Conservation (phyloP, 2,797 vertebrate genomes). For the Fringilla coelebs region DNA sequence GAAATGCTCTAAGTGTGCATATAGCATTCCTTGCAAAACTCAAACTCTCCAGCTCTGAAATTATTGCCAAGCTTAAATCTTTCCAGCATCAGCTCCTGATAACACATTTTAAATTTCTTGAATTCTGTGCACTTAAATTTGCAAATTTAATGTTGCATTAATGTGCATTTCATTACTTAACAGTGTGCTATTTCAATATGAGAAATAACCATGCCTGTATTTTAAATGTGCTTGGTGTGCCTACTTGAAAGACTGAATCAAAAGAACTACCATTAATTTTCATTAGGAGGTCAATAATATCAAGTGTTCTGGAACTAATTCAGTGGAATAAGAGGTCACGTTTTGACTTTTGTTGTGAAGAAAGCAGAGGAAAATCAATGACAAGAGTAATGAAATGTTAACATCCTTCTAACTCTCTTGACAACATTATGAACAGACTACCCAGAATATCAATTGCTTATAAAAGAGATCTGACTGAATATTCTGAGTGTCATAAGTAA, state of each 20-base stretch:
- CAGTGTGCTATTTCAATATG: background rate
- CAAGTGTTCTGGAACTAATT: constrained; percentile 66
- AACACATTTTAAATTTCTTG: background rate
- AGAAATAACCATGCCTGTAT: constrained; percentile 10
- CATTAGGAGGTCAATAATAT: constrained; percentile 60
- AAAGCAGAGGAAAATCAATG: constrained; percentile 65
- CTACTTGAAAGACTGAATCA: constrained; percentile 29
- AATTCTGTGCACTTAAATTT: background rate
- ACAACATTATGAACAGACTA: constrained; percentile 38
- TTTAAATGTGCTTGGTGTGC: constrained; percentile 2
- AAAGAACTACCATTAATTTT: constrained; percentile 65
- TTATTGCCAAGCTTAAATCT: background rate
- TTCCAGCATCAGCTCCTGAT: background rate
- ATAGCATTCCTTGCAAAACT: background rate
- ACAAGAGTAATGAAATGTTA: constrained; percentile 63
- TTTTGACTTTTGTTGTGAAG: constrained; percentile 65
- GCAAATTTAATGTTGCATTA: background rate
- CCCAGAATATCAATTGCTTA: constrained; percentile 41
- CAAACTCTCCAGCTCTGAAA: background rate
- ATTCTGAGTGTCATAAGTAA: constrained; percentile 19
- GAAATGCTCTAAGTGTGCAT: background rate
- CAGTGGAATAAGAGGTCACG: constrained; percentile 42
- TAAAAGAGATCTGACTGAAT: constrained; percentile 46
- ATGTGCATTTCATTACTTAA: background rate
- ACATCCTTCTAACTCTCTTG: constrained; percentile 49